Evolutionary conservation across 2,888 invertebrate genomes (phyloP).

Genomic region (Hyppa rectilinea): DNA sequence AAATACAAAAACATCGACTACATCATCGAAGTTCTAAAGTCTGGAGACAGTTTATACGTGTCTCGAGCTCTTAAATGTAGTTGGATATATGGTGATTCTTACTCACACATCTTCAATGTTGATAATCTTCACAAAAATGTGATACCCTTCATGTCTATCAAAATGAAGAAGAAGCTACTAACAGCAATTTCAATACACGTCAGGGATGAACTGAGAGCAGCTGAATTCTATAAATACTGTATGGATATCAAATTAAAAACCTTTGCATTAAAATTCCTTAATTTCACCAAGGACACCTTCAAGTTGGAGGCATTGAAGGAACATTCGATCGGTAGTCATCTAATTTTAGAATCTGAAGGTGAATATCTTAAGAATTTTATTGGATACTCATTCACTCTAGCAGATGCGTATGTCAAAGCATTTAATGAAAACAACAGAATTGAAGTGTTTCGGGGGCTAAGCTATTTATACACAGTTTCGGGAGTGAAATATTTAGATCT

Average conservation of each 20-base stretch:
- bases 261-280: constrained; percentile 76
- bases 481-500: constrained; percentile 74
- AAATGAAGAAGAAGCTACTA: constrained; percentile 79
- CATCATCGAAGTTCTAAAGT: constrained; percentile 76
- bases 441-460: constrained; percentile 48
- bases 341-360: background rate
- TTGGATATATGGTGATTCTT: constrained; percentile 76
- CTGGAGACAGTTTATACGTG: constrained; percentile 77
- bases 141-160: constrained; percentile 80
- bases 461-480: constrained; percentile 67
- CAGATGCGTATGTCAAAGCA: constrained; percentile 61
- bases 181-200: constrained; percentile 70
- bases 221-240: constrained; percentile 76
- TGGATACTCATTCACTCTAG: constrained; percentile 72
- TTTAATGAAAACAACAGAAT: background rate
- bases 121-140: constrained; percentile 75
- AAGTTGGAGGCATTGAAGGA: constrained; percentile 72
- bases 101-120: constrained; percentile 72
- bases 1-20: constrained; percentile 76
- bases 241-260: constrained; percentile 62
- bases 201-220: constrained; percentile 69
- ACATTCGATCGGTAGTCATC: constrained; percentile 15
- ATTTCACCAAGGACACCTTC: constrained; percentile 71
- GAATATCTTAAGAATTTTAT: constrained; percentile 67
- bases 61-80: constrained; percentile 77